Conservation (phyloP, 2,113 vertebrate genomes). For the Paradoxurus hermaphroditus region DNA sequence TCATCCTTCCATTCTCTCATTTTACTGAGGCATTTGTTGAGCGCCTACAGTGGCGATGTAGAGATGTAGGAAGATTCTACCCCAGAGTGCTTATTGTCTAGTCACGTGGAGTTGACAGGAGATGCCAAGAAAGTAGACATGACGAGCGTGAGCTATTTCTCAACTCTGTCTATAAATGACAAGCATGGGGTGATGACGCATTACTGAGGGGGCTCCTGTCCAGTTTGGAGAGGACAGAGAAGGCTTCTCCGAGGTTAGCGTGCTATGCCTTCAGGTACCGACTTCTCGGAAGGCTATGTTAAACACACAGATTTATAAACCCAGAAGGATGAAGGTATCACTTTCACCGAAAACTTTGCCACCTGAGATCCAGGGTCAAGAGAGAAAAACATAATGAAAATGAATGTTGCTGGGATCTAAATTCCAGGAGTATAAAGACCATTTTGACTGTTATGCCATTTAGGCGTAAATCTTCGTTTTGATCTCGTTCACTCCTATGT, state of each 20-base stretch:
- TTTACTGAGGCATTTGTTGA: not conserved
- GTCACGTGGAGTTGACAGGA: not conserved
- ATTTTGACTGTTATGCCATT: no score
- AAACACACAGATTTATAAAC: not conserved
- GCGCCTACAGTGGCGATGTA: no score
- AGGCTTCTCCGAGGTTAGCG: not conserved
- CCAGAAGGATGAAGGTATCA: not conserved
- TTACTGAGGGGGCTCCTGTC: not conserved
- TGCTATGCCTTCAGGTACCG: not conserved
- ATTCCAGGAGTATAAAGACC: not conserved
- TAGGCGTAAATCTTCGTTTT: not conserved
- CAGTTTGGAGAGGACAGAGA: not conserved
- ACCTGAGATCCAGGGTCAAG: not conserved
- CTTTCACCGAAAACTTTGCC: not conserved
- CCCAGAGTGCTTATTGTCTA: not conserved
- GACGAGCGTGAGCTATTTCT: not conserved
- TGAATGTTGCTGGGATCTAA: not conserved
- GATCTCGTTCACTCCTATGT: not conserved
- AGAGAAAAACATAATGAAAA: not conserved
- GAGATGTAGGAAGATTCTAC: not conserved
- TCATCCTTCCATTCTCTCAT: not conserved
- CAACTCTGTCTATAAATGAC: not conserved
- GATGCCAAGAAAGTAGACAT: not conserved
- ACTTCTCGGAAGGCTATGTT: not conserved
- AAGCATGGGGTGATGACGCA: not conserved